Evolutionary conservation across 2,797 vertebrate genomes (phyloP).

Genomic region (Tokudaia muenninki): DNA sequence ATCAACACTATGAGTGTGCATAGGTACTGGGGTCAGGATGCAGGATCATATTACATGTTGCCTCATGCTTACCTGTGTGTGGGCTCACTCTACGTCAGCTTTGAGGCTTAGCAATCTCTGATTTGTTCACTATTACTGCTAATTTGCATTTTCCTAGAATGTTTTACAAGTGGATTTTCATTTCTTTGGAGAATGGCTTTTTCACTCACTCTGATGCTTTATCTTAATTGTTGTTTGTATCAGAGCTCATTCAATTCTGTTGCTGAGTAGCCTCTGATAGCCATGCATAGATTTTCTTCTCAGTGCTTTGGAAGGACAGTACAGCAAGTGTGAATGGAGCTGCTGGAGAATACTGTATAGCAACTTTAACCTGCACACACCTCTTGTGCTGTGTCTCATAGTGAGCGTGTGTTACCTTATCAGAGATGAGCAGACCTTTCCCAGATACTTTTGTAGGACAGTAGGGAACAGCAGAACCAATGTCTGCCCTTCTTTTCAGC

Average conservation of each 20-base stretch:
- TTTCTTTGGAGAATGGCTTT: conserved; percentile 19
- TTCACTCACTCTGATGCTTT: background rate
- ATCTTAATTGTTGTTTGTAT: background rate
- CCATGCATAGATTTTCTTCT: background rate
- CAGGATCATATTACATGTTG: too few species aligned
- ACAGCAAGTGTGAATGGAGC: background rate
- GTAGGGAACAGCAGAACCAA: background rate
- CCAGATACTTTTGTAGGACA: background rate
- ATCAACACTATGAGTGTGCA: background rate
- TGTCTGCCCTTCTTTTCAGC: background rate
- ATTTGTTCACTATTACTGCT: background rate
- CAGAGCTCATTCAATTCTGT: background rate
- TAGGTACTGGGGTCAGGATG: background rate
- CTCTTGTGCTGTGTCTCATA: background rate
- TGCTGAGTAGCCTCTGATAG: background rate
- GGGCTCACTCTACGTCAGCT: rapidly evolving
- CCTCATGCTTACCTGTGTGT: background rate
- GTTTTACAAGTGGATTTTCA: background rate
- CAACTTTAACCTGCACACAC: background rate
- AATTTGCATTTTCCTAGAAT: conserved; percentile 20
- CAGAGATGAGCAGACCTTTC: background rate
- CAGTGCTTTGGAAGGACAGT: background rate
- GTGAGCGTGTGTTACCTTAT: background rate
- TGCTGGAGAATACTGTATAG: background rate
- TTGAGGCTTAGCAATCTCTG: background rate